These are phyloP conservation scores for Chydorus sphaericus DNA, from an alignment of 2,888 invertebrate species.

Conservation along the genomic window DNA sequence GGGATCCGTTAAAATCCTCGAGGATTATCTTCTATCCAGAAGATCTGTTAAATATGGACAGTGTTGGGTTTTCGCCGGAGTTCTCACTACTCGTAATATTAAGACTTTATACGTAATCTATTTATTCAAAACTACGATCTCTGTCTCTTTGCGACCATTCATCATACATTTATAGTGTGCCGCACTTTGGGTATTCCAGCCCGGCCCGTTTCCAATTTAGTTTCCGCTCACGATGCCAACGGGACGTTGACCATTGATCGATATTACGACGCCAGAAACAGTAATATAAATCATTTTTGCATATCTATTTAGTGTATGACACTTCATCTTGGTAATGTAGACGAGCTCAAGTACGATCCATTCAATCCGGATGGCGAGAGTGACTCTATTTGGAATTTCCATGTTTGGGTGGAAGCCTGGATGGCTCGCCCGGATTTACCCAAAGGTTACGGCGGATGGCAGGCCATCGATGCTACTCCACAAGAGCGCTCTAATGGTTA, in stretches of 20 bases:
- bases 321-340: too few relatives aligned
- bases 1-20: conserved; percentile 59
- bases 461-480: conserved; percentile 72
- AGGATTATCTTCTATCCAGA: conserved; percentile 43
- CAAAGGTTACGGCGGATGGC: conserved; percentile 70
- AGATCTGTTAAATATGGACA: conserved; percentile 63
- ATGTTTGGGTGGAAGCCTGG: conserved; percentile 80
- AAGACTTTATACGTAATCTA: too few relatives aligned
- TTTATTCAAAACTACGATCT: too few relatives aligned
- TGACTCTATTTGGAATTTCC: conserved; percentile 77
- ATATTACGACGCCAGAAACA: conserved; percentile 48
- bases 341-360: conserved; percentile 37
- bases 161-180: conserved; percentile 41
- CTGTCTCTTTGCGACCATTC: too few relatives aligned
- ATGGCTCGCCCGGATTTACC: conserved; percentile 62
- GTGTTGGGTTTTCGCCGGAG: conserved; percentile 77
- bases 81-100: conserved; percentile 61
- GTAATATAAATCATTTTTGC: too few relatives aligned
- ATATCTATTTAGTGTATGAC: too few relatives aligned
- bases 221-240: conserved; percentile 74
- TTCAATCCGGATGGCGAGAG: conserved; percentile 44
- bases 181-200: conserved; percentile 66
- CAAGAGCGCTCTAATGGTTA: conserved; percentile 54
- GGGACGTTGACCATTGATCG: conserved; percentile 61
- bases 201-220: conserved; percentile 64